Base-by-base conservation (phyloP, 2,888 invertebrate species). In the Pemphredon lugubris region DNA sequence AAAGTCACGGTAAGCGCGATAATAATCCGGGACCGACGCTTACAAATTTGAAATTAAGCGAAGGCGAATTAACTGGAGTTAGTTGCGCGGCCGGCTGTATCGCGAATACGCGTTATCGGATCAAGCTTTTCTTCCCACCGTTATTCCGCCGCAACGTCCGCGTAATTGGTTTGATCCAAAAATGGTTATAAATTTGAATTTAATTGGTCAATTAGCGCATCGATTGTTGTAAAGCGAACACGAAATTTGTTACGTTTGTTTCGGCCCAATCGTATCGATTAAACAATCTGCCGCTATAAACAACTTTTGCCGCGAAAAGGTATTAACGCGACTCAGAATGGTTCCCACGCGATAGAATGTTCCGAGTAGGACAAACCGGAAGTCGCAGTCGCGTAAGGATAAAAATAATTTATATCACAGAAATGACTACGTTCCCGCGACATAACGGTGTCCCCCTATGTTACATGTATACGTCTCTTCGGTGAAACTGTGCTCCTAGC, bases 141-240 rank as follows among this genome's bases (percentile, higher is more conserved):
- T 34, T 4, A 4, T n/a, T 34, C n/a, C n/a, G n/a, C 3, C n/a
- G 34, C 34, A 34, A 30, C 1, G 3, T 34, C 34, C 34, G 3
- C 3, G 34, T 60, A 47, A 40, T 61, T 40, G 51, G 53, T 16
- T 23, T 21, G 23, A 40, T 60, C 39, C 58, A 39, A 59, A 59
- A n/a, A n/a, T 50, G 7, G 16, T 5, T 9, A 47, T 53, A 53
- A 34, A 60, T 66, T 45, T 30, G 7, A 18, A 44, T 14, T 53
- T 61, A 47, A 66, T 21, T 45, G 40, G 45, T 39, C 18, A 66
- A 66, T 60, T 60, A 66, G 39, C 9, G 13, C 0, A 39, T 20
- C 37, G 40, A 53, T 65, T 23, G 47, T 53, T 23, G n/a, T n/a
- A 34, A 34, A 34, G n/a, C n/a, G n/a, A n/a, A 34, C 34, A 34